These are phyloP conservation scores for Lamellibrachia satsuma DNA, from an alignment of 2,888 invertebrate genomes.

Conservation along the genomic window DNA sequence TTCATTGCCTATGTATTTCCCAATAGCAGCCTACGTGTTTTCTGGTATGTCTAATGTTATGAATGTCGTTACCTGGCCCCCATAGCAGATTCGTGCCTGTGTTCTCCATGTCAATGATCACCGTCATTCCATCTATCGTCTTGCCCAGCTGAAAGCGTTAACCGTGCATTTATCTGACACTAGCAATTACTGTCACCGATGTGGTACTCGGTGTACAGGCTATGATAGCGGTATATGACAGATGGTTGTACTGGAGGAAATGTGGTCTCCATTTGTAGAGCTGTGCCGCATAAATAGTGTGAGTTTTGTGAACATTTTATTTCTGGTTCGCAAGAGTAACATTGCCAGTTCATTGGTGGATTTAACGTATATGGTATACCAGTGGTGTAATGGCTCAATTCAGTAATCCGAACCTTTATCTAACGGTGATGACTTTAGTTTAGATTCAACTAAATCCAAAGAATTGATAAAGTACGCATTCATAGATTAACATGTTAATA, in stretches of 20 bases:
- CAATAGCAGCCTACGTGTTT: too few relatives aligned
- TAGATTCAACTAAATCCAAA: too few relatives aligned
- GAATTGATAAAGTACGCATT: too few relatives aligned
- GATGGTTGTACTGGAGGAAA: neutral
- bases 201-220: neutral
- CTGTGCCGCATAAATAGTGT: neutral
- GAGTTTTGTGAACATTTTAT: neutral
- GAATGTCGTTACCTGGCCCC: conserved; percentile 74
- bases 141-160: conserved; percentile 44
- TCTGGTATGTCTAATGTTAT: neutral
- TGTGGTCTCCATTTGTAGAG: neutral
- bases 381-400: too few relatives aligned
- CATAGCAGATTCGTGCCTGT: conserved; percentile 71
- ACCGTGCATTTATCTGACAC: neutral
- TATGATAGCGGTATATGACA: conserved; percentile 8
- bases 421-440: too few relatives aligned
- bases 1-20: too few relatives aligned
- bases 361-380: too few relatives aligned
- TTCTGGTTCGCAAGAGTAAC: neutral
- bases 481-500: too few relatives aligned
- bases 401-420: too few relatives aligned
- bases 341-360: too few relatives aligned
- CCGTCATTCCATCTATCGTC: conserved; percentile 52
- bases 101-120: conserved; percentile 61
- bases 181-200: neutral